Base-by-base conservation (phyloP, 2,888 invertebrate genomes). In the Trachelus troglodyta region DNA sequence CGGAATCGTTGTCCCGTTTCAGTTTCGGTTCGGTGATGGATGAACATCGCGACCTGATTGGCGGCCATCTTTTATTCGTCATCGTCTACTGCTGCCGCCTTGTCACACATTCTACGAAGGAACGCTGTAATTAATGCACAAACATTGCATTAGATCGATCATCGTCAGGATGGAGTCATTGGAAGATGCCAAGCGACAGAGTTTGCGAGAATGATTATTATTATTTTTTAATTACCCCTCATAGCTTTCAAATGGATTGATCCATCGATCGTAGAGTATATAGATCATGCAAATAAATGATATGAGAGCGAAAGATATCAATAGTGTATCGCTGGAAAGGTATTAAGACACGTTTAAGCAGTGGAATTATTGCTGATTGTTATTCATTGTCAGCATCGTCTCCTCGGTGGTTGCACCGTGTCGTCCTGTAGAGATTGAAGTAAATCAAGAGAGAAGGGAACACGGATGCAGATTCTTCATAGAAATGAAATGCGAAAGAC, bases 101-200 rank as follows among this genome's bases (percentile, higher is more conserved):
- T 94, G 89, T 95, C 95, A 92, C 96, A 96, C 95, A 98, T 95
- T 94, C 95, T 95, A 93, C 95, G 95, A 92, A 97, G 95, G 94
- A 98, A 98, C 85, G 89, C 91, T 92, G 88, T n/a, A 83, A 88
- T 85, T 85, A 34, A 77, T 78, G 56, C 2, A 56, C 23, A 9
- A 56, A 56, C 23, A 2, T 23, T 56, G 1, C 23, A 9, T 56
- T 23, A 56, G 56, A 56, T 56, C 2, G 6, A 23, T 56, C 56
- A 0, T 56, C 56, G 0, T 56, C 23, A 0, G 23, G 9, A 56
- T 9, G 56, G 9, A 23, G 2, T 9, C 23, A 2, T 56, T 56
- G 9, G 23, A 6, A 56, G 56, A 56, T 56, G 23, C 56, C 23
- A 56, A 56, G 56, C 56, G 23, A 23, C 23, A 23, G 56, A 23